These are phyloP conservation scores for Chymomyza caudatula DNA, from an alignment of 2,888 invertebrate species.

Conservation along the genomic window DNA sequence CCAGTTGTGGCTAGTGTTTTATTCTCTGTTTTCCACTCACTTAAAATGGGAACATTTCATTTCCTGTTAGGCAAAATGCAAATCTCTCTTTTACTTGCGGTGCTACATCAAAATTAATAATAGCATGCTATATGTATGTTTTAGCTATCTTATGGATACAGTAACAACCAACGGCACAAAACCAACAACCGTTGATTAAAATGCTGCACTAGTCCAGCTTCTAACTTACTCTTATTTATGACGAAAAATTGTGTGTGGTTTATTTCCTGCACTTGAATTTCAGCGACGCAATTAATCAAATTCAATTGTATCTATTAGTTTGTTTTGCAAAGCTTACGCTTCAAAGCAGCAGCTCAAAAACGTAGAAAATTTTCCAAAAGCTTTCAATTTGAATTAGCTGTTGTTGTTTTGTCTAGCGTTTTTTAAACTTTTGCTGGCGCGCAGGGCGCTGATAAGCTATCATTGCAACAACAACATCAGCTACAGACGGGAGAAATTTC, in stretches of 20 bases:
- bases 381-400: conserved; percentile 1
- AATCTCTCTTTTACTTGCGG: neutral
- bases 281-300: conserved; percentile 49
- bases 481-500: neutral
- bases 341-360: neutral
- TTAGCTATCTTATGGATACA: neutral
- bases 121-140: neutral
- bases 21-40: neutral
- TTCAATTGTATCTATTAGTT: conserved; percentile 61
- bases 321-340: conserved; percentile 8
- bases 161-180: conserved; percentile 40
- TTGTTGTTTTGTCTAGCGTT: neutral
- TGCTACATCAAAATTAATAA: neutral
- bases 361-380: neutral
- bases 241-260: neutral
- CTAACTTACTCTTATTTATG: neutral
- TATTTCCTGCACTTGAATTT: conserved; percentile 30
- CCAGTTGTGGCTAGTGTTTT: neutral
- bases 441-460: conserved; percentile 14
- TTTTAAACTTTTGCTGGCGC: neutral
- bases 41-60: neutral
- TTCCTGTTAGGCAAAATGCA: conserved; percentile 1
- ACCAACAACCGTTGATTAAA: neutral
- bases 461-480: conserved; percentile 16
- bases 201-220: neutral